Evolutionary conservation across 2,113 vertebrate genomes (phyloP), one percentile per base, ranked within the genome.

Genomic region (Trichomycterus rosablanca): DNA sequence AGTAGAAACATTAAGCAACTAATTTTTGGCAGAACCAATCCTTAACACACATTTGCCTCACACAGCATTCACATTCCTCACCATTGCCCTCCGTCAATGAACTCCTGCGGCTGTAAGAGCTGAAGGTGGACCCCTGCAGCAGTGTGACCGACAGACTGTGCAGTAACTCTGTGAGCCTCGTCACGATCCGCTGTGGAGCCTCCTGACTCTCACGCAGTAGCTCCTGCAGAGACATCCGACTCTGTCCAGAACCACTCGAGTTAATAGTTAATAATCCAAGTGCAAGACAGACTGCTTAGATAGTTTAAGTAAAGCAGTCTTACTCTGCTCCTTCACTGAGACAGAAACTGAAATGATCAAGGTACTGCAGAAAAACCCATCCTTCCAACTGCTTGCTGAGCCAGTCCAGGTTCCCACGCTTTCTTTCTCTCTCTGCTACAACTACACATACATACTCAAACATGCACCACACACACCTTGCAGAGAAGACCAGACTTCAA

Each of bases 151-250:
- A 83, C 69, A 89, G 74, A 68, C 78, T 87, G 70, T 86, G 83
- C 46, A 89, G 70, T 24, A 88, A 66, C 68, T 81, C 78, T 63
- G 83, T 77, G 61, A 89, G 75, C 5, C 84, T 77, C 49, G 83
- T 80, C 64, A 84, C 66, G 20, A 89, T 70, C 45, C 85, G 67
- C 65, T 51, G 71, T 0, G 84, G 86, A 2, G 75, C 77, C 66
- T 89, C 87, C 16, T 85, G 80, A 1, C 83, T 83, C 58, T 86
- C 85, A 32, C 77, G 81, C 59, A 89, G 77, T 68, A 87, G 78
- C 63, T 86, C 87, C 23, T 80, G 80, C 45, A 89, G 78, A 75
- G 86, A 83, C 87, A 89, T 88, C 16, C 14, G 3, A 12, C 32
- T 12, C 28, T 37, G 1, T 3, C 8, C 20, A 9, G 35, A 48